phyloP scores from a whole-genome alignment of 2,113 vertebrate genomes.

The Pagrus major region DNA sequence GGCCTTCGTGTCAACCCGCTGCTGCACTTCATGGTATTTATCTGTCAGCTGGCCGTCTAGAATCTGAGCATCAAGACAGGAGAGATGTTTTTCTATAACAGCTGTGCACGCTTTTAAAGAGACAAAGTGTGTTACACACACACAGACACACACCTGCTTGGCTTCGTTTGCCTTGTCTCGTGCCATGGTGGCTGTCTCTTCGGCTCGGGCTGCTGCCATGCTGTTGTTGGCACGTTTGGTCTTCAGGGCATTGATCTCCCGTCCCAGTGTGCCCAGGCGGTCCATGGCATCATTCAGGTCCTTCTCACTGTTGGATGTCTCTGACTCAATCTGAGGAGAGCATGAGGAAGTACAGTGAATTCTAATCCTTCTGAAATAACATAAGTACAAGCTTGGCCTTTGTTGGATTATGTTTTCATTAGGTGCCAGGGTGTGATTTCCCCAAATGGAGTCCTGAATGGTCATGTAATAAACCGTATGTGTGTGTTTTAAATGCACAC shows the following conservation, averaged over 20 bases:
- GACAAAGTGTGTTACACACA: not conserved
- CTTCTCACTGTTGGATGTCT: constrained; percentile 85
- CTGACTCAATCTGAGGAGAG: constrained; percentile 87
- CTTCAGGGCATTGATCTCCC: constrained; percentile 88
- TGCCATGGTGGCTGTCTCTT: constrained; percentile 90
- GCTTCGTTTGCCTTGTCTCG: constrained; percentile 91
- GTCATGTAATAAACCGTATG: not conserved
- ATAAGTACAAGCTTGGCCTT: not conserved
- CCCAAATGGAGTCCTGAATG: not conserved
- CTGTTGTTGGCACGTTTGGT: constrained; percentile 93
- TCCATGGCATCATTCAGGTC: constrained; percentile 86
- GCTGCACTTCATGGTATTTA: constrained; percentile 90
- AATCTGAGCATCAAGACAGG: constrained; percentile 80
- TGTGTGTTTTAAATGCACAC: not conserved
- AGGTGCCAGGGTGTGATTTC: not conserved
- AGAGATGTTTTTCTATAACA: not conserved
- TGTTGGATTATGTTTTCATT: not conserved
- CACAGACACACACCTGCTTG: constrained; percentile 87
- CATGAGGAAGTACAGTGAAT: not conserved
- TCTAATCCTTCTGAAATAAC: not conserved
- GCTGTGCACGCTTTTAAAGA: not conserved
- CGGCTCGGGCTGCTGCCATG: constrained; percentile 90
- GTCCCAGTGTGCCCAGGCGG: constrained; percentile 84
- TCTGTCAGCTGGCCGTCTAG: constrained; percentile 91
- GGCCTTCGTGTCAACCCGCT: constrained; percentile 90